These are phyloP conservation scores for Decapterus maruadsi DNA, from an alignment of 2,797 vertebrate genomes.

Conservation along the genomic window DNA sequence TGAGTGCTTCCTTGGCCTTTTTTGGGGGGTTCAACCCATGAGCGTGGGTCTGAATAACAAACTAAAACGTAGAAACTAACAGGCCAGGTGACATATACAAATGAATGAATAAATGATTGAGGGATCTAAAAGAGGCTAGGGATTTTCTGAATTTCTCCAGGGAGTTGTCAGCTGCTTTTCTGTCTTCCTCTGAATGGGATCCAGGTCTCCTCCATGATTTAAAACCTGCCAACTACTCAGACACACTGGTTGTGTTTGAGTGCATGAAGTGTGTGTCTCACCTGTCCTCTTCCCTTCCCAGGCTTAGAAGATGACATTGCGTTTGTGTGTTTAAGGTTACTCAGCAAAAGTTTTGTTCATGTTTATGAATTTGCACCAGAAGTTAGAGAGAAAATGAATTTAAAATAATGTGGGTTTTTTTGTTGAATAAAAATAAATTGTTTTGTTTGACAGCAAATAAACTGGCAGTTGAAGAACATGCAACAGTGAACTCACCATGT, in stretches of 20 bases:
- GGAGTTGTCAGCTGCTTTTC: conserved; percentile 24
- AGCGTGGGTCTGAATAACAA: neutral
- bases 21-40: neutral
- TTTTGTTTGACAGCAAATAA: neutral
- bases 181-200: conserved; percentile 28
- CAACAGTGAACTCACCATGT: too few relatives aligned
- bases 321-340: conserved; percentile 16
- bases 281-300: conserved; percentile 33
- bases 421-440: neutral
- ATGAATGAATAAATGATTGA: conserved; percentile 8
- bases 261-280: conserved; percentile 24
- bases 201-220: conserved; percentile 36
- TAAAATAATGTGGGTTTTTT: neutral
- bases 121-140: conserved; percentile 2
- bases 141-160: conserved; percentile 22
- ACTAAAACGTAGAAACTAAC: neutral
- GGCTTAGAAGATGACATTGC: conserved; percentile 19
- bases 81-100: neutral
- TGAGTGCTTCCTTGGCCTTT: neutral
- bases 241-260: conserved; percentile 29
- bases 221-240: conserved; percentile 30
- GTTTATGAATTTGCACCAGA: neutral
- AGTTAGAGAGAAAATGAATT: neutral
- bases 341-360: neutral
- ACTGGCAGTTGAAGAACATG: too few relatives aligned